Percentiles rank a stretch among this genome's conserved stretches.
Conservation (phyloP, 2,888 invertebrate species). For the Tipula lateralis region DNA sequence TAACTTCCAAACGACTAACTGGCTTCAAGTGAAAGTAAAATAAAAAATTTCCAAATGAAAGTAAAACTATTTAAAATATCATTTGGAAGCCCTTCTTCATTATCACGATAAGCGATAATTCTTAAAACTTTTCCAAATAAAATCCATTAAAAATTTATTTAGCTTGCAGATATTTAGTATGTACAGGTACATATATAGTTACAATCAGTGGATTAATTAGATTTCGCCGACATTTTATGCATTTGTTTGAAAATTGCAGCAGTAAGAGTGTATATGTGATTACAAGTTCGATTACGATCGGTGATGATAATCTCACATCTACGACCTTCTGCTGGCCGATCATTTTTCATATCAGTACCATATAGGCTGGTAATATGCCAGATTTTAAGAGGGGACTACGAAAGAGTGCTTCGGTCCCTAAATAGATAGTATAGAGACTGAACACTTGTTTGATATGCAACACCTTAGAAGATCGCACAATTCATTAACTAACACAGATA, state of each 20-base stretch:
- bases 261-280: no score
- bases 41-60: not conserved
- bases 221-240: not conserved
- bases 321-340: no score
- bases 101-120: not conserved
- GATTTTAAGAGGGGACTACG: no score
- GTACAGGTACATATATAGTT: not conserved
- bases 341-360: no score
- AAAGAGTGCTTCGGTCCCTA: no score
- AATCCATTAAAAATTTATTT: not conserved
- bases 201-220: not conserved
- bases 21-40: not conserved
- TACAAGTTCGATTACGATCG: no score
- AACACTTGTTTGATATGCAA: no score
- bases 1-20: not conserved
- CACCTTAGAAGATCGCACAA: no score
- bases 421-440: no score
- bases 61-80: not conserved
- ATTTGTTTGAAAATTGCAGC: no score
- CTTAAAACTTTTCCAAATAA: not conserved
- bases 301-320: no score
- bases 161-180: not conserved
- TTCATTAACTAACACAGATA: not conserved
- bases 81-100: constrained; percentile 6
- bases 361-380: no score